Evolutionary conservation across 2,797 vertebrate species (phyloP).

Genomic region (Pterois miles): DNA sequence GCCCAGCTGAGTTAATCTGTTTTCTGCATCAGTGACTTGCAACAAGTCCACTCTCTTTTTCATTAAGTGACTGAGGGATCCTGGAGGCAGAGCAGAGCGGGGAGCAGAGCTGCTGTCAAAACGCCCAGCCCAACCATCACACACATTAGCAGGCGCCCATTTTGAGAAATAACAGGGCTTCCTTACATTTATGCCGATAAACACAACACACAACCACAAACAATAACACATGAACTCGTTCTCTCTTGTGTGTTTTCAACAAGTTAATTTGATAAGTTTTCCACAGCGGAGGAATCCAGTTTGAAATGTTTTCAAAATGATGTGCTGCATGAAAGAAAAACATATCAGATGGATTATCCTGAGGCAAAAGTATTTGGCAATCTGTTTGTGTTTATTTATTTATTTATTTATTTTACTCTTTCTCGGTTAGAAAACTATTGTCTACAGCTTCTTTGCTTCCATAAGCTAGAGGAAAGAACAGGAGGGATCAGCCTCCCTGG

Average conservation of each 20-base stretch:
- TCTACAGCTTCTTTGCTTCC: slow-evolving; percentile 66
- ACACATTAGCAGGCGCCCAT: slow-evolving; percentile 45
- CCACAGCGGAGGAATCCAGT: slow-evolving; percentile 3
- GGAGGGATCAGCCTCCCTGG: slow-evolving; percentile 63
- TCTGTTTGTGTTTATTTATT: slow-evolving; percentile 51
- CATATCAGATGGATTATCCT: slow-evolving; percentile 55
- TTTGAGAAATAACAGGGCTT: slow-evolving; percentile 48
- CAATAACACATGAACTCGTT: neutral
- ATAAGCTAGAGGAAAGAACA: slow-evolving; percentile 53
- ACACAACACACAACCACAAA: neutral
- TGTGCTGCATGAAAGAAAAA: neutral
- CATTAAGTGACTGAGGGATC: slow-evolving; percentile 79
- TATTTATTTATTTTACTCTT: slow-evolving; percentile 9
- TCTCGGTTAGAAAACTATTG: slow-evolving; percentile 62
- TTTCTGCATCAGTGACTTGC: slow-evolving; percentile 84
- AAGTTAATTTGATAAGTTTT: slow-evolving; percentile 12
- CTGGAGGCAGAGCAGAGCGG: slow-evolving; percentile 59
- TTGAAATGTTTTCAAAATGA: slow-evolving; percentile 44
- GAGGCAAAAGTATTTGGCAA: slow-evolving; percentile 61
- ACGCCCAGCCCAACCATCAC: slow-evolving; percentile 36
- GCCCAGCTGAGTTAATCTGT: slow-evolving; percentile 82
- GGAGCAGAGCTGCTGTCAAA: slow-evolving; percentile 72
- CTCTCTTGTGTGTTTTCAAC: neutral
- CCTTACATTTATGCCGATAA: slow-evolving; percentile 31
- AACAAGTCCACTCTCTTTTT: slow-evolving; percentile 85